Percentiles rank a stretch among this genome's conserved stretches.
Conservation (phyloP, 2,888 invertebrate species). For the Blera fallax region DNA sequence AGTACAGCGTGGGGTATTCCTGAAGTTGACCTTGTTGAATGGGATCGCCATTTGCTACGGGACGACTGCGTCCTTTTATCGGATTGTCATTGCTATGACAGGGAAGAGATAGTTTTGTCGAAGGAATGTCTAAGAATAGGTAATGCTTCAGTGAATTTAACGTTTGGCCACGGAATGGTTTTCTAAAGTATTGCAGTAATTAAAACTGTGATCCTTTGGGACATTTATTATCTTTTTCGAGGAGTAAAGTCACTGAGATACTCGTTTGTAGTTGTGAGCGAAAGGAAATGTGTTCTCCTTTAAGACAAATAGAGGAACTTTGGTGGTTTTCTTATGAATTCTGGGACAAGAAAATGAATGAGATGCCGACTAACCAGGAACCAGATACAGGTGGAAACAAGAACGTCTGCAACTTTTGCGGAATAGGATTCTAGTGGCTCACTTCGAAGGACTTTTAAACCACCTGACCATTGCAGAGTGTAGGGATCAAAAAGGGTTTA, state of each 20-base stretch:
- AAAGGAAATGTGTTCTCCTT: too few relatives aligned
- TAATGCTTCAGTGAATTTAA: background rate
- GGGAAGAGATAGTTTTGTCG: background rate
- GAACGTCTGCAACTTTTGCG: too few relatives aligned
- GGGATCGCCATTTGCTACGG: background rate
- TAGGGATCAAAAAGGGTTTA: too few relatives aligned
- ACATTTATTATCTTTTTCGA: background rate
- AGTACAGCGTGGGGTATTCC: background rate
- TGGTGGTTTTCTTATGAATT: too few relatives aligned
- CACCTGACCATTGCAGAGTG: too few relatives aligned
- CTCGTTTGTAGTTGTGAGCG: too few relatives aligned
- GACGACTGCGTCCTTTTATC: background rate
- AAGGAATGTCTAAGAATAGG: background rate
- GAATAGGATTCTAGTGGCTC: too few relatives aligned
- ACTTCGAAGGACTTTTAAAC: too few relatives aligned
- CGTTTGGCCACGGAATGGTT: background rate
- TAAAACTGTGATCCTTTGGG: background rate
- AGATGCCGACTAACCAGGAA: too few relatives aligned
- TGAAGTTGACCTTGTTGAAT: background rate
- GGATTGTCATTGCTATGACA: background rate
- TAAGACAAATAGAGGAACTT: too few relatives aligned
- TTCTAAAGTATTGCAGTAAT: background rate
- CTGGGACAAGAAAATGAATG: too few relatives aligned
- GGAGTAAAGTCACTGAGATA: background rate
- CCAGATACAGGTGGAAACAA: too few relatives aligned